A percentile compares a stretch with the other conserved stretches of the same genome.
Evolutionary conservation across 2,888 invertebrate species (phyloP).

Genomic region (Leucoma salicis): DNA sequence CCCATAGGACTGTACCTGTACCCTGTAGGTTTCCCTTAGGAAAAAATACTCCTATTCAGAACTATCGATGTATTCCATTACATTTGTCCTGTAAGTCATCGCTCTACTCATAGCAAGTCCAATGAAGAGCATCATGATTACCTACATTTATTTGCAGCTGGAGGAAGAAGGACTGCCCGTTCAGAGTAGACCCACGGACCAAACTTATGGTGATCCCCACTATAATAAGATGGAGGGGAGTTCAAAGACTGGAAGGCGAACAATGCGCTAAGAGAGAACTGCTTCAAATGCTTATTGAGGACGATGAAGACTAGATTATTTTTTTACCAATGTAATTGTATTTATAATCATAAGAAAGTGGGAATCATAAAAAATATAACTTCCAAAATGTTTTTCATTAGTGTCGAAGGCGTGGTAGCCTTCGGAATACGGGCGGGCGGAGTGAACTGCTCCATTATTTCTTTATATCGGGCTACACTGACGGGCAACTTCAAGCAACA

Average conservation of each 20-base stretch:
- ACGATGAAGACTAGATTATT: conserved; percentile 79
- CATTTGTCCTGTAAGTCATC: no score
- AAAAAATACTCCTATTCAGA: no score
- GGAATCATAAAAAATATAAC: neutral
- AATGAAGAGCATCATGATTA: no score
- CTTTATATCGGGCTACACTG: no score
- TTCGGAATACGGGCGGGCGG: no score
- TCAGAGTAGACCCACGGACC: conserved; percentile 88
- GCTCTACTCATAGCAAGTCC: no score
- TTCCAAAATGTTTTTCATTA: neutral
- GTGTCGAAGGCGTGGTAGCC: no score
- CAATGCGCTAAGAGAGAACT: conserved; percentile 88
- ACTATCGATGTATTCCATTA: no score
- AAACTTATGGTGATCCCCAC: conserved; percentile 92
- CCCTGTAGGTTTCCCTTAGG: no score
- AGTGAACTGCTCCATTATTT: no score
- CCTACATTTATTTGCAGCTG: conserved; percentile 85
- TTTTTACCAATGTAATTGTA: neutral
- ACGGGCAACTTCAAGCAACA: no score
- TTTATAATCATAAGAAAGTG: conserved; percentile 5
- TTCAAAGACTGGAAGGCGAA: conserved; percentile 89
- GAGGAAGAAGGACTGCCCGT: conserved; percentile 91
- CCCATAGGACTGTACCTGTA: no score
- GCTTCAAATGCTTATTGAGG: conserved; percentile 90
- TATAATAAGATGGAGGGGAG: conserved; percentile 88